Percentiles rank a stretch among this genome's conserved stretches.
phyloP scores from a whole-genome alignment of 2,888 invertebrate species.

The Leptodirus hochenwartii region DNA sequence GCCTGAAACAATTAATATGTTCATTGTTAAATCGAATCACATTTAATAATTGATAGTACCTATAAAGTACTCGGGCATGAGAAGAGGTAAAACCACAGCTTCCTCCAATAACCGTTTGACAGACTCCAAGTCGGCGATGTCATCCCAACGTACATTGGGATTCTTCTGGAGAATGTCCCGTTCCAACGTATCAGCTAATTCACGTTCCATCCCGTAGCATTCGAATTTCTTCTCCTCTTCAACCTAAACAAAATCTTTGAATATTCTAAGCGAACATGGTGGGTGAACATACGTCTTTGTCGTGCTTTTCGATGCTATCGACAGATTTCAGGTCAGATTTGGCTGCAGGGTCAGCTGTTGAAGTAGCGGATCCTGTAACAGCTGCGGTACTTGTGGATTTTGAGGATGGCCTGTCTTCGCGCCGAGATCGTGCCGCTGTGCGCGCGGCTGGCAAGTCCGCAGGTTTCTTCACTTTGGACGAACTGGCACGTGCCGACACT shows the following conservation, averaged over 20 bases:
- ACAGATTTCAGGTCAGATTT: too few relatives aligned
- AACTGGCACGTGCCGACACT: too few relatives aligned
- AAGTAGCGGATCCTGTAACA: too few relatives aligned
- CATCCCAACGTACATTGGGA: conserved; percentile 90
- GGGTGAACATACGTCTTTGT: too few relatives aligned
- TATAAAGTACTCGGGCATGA: conserved; percentile 97
- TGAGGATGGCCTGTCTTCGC: conserved; percentile 11
- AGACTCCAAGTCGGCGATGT: conserved; percentile 77
- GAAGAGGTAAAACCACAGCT: conserved; percentile 92
- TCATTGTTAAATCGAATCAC: neutral
- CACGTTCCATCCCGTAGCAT: conserved; percentile 62
- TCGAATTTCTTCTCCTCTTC: conserved; percentile 77
- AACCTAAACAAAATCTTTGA: conserved; percentile 25
- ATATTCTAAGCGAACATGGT: too few relatives aligned
- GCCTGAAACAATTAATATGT: conserved; percentile 40
- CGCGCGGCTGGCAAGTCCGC: too few relatives aligned
- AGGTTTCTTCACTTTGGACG: too few relatives aligned
- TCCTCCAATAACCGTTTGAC: conserved; percentile 86
- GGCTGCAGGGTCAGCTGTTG: too few relatives aligned
- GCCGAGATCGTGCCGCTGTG: too few relatives aligned
- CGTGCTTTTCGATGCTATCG: too few relatives aligned
- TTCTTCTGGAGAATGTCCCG: conserved; percentile 94
- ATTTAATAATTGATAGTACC: conserved; percentile 28
- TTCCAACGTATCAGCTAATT: conserved; percentile 78
- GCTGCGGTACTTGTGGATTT: too few relatives aligned